Evolutionary conservation across 2,888 invertebrate genomes (phyloP), one percentile per base, ranked within the genome.

Genomic region (Meteorus cinctellus): DNA sequence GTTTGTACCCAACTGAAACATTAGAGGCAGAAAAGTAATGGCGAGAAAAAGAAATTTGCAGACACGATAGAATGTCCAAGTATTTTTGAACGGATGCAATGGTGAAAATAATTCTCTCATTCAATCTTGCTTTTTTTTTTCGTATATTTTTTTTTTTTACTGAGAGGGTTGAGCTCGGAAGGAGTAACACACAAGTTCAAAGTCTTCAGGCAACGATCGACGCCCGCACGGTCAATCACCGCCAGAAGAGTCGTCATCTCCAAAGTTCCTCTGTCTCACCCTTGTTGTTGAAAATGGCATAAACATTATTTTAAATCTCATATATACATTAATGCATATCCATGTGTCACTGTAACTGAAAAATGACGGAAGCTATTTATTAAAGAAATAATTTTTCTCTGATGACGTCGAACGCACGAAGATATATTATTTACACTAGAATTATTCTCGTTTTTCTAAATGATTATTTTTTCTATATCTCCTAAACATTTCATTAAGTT

Each of bases 171-270:
- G 62, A 24, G 27, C 16, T 27, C 24, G 27, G n/a, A 63, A 36
- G 36, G 41, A 66, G 66, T 66, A 66, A 65, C 36, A 66, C 55
- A 55, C 55, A 55, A 66, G 66, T 66, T 66, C 66, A 66, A 66
- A 66, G 66, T 29, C 66, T 66, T 12, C n/a, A 41, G 36, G 66
- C 66, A 66, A 66, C 27, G 41, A 45, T 41, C 66, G 41, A 41
- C 24, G 41, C 24, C 41, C 66, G 66, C 24, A 24, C 66, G 66
- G 66, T 66, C 66, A 66, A 66, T 66, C 66, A 66, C 66, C 66
- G 66, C 24, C 41, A 63, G 0, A 63, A 63, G 27, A 55, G 55
- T 55, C 55, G 19, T 55, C 55, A 55, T 55, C 55, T 55, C 19
- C 19, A 55, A n/a, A 55, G 24, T 41, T 41, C 6, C 41, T 41